A percentile compares a stretch with the other conserved stretches of the same genome.
These are phyloP conservation scores for Dasysyrphus albostriatus DNA, from an alignment of 2,888 invertebrate species.

Conservation along the genomic window DNA sequence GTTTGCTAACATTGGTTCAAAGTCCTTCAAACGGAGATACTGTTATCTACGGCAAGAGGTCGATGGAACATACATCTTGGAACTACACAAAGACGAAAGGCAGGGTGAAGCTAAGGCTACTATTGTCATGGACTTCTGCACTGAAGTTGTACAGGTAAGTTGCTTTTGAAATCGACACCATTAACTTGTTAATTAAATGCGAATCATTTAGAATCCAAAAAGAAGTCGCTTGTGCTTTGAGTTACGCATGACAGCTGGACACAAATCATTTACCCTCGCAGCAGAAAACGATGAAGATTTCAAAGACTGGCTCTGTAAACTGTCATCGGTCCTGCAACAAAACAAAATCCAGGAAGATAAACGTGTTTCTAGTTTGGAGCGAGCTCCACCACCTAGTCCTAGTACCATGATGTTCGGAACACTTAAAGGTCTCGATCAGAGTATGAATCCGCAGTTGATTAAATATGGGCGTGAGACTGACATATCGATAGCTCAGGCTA, in stretches of 20 bases:
- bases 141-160: conserved; percentile 91
- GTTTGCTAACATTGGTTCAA: conserved; percentile 95
- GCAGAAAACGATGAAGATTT: conserved; percentile 93
- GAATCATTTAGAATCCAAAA: conserved; percentile 88
- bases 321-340: conserved; percentile 93
- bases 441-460: conserved; percentile 95
- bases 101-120: conserved; percentile 95
- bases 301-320: conserved; percentile 92
- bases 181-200: neutral
- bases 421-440: conserved; percentile 94
- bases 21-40: conserved; percentile 95
- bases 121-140: conserved; percentile 97
- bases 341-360: conserved; percentile 92
- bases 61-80: conserved; percentile 95
- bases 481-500: conserved; percentile 91
- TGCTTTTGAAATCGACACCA: neutral
- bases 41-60: conserved; percentile 95
- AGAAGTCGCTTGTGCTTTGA: conserved; percentile 94
- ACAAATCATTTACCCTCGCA: conserved; percentile 93
- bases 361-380: conserved; percentile 88
- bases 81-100: conserved; percentile 96
- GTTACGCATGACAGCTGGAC: conserved; percentile 92
- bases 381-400: conserved; percentile 87
- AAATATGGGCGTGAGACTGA: conserved; percentile 96
- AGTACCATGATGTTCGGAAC: conserved; percentile 90